phyloP scores from a whole-genome alignment of 1,140 invertebrate species.

The Atta texana region DNA sequence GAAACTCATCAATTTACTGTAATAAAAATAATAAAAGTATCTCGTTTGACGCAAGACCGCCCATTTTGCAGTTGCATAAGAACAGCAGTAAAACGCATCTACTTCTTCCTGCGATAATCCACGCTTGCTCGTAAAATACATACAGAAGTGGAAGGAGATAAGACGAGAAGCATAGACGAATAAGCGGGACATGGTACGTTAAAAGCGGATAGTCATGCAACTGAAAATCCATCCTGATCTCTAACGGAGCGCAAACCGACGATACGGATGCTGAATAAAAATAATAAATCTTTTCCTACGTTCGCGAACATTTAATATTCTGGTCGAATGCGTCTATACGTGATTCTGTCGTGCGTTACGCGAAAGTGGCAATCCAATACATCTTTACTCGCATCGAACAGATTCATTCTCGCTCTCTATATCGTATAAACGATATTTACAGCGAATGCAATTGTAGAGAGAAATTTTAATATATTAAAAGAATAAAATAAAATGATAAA shows the following conservation, averaged over 20 bases:
- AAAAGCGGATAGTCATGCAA: slow-evolving; percentile 65
- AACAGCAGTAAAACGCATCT: slow-evolving; percentile 37
- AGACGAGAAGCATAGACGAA: slow-evolving; percentile 26
- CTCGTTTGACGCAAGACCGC: slow-evolving; percentile 35
- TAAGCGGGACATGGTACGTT: slow-evolving; percentile 25
- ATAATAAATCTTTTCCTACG: slow-evolving; percentile 37
- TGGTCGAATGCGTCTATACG: slow-evolving; percentile 49
- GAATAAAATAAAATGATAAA: neutral
- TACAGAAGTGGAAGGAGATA: neutral
- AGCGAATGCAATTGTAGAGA: neutral
- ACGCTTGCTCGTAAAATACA: slow-evolving; percentile 39
- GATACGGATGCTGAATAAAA: slow-evolving; percentile 23
- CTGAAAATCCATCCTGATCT: slow-evolving; percentile 69
- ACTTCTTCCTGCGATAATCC: slow-evolving; percentile 35
- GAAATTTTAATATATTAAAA: neutral
- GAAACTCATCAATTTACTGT: slow-evolving; percentile 1
- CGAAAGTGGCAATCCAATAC: slow-evolving; percentile 30
- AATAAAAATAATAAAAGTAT: slow-evolving; percentile 21
- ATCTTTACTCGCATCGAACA: neutral
- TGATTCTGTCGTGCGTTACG: slow-evolving; percentile 34
- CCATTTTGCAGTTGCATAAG: slow-evolving; percentile 28
- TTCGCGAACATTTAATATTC: slow-evolving; percentile 53
- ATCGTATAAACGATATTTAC: neutral
- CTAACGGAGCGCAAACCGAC: slow-evolving; percentile 59
- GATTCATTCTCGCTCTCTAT: slow-evolving; percentile 37